A percentile compares a stretch with the other conserved stretches of the same genome.
Evolutionary conservation across 2,113 vertebrate genomes (phyloP).

Genomic region (Falco punctatus): DNA sequence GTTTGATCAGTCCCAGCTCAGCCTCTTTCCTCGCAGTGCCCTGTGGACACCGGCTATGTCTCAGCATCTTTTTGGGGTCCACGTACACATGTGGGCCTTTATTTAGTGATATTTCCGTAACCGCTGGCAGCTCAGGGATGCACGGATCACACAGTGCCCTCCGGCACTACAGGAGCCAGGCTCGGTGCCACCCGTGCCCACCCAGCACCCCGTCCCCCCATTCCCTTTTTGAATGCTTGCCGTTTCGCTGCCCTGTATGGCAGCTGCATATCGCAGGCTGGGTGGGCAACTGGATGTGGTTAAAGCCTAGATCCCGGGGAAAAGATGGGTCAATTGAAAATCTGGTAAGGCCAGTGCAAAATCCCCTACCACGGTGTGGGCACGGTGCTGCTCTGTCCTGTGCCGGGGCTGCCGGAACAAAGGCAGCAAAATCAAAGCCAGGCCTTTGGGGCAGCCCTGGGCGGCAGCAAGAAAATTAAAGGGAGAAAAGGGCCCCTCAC

Average conservation of each 20-base stretch:
- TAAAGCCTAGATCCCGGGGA: constrained; percentile 31
- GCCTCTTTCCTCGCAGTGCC: constrained; percentile 38
- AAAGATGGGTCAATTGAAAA: constrained; percentile 61
- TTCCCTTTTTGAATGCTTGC: background rate
- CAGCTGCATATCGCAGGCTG: constrained; percentile 2
- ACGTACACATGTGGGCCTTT: background rate
- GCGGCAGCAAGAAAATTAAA: background rate
- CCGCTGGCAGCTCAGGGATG: background rate
- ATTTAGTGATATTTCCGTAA: background rate
- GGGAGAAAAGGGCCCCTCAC: background rate
- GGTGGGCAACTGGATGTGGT: background rate
- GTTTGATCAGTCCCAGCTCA: constrained; percentile 41
- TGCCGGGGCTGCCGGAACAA: background rate
- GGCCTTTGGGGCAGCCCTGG: background rate
- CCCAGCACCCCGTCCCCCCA: background rate
- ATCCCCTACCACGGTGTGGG: background rate
- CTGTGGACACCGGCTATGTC: constrained; percentile 25
- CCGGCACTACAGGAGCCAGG: accelerated
- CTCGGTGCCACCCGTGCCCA: background rate
- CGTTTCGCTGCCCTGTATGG: background rate
- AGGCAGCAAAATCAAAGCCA: constrained; percentile 55
- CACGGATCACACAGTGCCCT: accelerated
- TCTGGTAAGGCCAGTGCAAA: background rate
- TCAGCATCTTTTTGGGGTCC: background rate
- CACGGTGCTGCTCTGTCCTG: background rate